A percentile compares a stretch with the other conserved stretches of the same genome.
Conservation (phyloP, 35 echinoderm and acorn worm species). For the Chiridota heheva region DNA sequence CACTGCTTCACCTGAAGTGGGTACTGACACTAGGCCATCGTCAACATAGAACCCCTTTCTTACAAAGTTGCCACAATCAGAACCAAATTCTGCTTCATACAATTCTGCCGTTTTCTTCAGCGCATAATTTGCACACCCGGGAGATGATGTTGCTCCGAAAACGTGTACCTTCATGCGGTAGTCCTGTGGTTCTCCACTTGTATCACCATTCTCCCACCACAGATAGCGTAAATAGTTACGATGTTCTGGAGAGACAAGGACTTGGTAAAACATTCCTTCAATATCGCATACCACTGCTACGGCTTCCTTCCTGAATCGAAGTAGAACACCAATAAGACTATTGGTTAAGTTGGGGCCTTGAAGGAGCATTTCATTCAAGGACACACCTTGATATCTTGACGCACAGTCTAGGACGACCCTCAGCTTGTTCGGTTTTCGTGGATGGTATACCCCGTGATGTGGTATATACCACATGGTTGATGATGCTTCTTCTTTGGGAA, state of each 20-base stretch:
- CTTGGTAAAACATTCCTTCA: constrained; percentile 47
- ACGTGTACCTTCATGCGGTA: constrained; percentile 52
- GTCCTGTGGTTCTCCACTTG: not conserved
- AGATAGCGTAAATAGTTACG: constrained; percentile 34
- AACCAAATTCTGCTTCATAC: constrained; percentile 41
- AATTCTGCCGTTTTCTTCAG: constrained; percentile 32
- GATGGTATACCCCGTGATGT: constrained; percentile 47
- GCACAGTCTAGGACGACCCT: constrained; percentile 62
- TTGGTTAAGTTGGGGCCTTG: constrained; percentile 29
- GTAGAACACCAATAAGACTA: constrained; percentile 38
- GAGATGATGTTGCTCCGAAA: constrained; percentile 62
- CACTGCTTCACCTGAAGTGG: constrained; percentile 26
- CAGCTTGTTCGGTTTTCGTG: constrained; percentile 39
- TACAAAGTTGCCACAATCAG: constrained; percentile 27
- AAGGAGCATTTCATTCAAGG: constrained; percentile 50
- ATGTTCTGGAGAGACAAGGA: not conserved
- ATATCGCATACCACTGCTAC: constrained; percentile 47
- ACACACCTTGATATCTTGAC: constrained; percentile 17
- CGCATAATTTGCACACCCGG: constrained; percentile 57
- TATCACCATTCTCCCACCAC: constrained; percentile 23
- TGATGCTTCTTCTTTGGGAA: constrained; percentile 27
- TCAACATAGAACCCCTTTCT: constrained; percentile 58
- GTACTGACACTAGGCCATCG: constrained; percentile 50
- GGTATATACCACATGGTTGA: constrained; percentile 41
- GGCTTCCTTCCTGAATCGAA: constrained; percentile 22